Evolutionary conservation across 2,797 vertebrate genomes (phyloP).

Genomic region (Phylloscopus collybita): DNA sequence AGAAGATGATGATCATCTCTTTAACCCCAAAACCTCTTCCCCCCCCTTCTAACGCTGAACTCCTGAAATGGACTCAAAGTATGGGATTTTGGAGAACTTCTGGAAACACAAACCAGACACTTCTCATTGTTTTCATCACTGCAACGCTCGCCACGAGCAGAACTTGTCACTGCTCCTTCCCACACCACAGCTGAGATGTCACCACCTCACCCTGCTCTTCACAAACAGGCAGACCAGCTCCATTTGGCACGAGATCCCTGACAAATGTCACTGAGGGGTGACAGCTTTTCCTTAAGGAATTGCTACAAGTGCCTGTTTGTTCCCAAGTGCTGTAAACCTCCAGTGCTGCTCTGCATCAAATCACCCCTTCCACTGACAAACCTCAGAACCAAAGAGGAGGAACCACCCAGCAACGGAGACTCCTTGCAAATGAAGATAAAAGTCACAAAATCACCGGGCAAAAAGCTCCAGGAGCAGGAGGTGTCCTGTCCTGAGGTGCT

Average conservation of each 20-base stretch:
- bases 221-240: background rate
- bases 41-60: background rate
- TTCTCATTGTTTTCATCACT: background rate
- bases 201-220: background rate
- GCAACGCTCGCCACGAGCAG: background rate
- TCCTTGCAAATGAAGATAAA: background rate
- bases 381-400: background rate
- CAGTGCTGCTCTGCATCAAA: rapidly evolving
- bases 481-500: background rate
- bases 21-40: background rate
- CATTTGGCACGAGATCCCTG: background rate
- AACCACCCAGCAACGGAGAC: background rate
- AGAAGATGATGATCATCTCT: background rate
- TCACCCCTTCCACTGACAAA: background rate
- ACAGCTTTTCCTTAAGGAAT: background rate
- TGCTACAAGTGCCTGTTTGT: background rate
- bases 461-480: background rate
- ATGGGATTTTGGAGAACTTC: background rate
- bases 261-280: background rate
- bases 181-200: background rate
- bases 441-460: background rate
- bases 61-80: background rate
- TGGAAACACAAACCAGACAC: background rate
- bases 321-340: background rate
- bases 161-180: background rate